Percentiles rank a stretch among this genome's conserved stretches.
These are phyloP conservation scores for Cantharis nigra DNA, from an alignment of 2,888 invertebrate genomes.

Conservation along the genomic window DNA sequence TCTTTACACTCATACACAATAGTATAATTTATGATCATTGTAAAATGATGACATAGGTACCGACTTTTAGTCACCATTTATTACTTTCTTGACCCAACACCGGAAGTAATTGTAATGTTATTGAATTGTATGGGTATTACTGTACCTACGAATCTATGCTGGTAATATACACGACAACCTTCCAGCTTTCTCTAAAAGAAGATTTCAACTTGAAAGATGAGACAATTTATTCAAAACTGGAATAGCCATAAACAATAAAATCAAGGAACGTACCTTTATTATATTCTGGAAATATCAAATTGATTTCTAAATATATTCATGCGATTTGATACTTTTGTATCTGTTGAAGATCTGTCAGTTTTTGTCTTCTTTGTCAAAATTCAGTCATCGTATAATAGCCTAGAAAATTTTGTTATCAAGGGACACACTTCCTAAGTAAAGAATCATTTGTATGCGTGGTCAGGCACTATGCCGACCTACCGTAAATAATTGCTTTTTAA, in stretches of 20 bases:
- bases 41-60: neutral
- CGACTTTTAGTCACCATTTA: neutral
- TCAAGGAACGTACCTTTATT: no score
- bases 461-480: neutral
- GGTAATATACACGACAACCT: neutral
- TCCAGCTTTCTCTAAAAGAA: neutral
- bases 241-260: no score
- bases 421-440: neutral
- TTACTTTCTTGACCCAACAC: neutral
- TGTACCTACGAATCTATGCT: neutral
- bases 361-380: neutral
- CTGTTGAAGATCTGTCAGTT: neutral
- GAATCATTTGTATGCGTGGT: neutral
- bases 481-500: conserved; percentile 6
- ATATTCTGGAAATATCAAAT: neutral
- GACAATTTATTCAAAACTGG: no score
- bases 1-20: neutral
- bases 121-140: neutral
- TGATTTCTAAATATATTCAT: neutral
- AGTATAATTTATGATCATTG: neutral
- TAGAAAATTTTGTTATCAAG: neutral
- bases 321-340: neutral
- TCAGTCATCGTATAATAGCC: neutral
- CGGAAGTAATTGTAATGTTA: neutral
- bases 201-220: no score